Evolutionary conservation across 2,888 invertebrate genomes (phyloP).

Genomic region (Stenoptilia bipunctidactyla): DNA sequence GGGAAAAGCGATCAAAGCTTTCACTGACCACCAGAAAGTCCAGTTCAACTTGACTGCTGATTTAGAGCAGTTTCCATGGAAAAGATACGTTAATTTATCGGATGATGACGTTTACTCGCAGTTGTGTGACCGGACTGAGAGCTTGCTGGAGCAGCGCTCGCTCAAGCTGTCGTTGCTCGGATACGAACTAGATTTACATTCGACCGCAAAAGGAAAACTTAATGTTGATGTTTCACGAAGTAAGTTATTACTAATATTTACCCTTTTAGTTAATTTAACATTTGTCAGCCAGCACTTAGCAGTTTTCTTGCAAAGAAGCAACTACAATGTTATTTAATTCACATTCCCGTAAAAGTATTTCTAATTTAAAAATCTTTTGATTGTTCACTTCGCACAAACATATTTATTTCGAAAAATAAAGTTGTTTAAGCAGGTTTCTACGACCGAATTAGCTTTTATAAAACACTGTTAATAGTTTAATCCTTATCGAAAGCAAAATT

Average conservation of each 20-base stretch:
- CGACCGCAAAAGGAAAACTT: conserved; percentile 61
- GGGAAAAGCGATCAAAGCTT: conserved; percentile 29
- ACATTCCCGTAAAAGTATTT: no score
- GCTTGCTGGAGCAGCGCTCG: conserved; percentile 57
- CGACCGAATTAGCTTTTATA: no score
- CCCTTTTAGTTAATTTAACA: conserved; percentile 4
- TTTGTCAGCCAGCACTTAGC: not conserved
- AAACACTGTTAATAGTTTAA: no score
- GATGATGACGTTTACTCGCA: conserved; percentile 62
- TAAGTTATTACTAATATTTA: no score
- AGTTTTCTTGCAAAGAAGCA: no score
- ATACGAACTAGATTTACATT: conserved; percentile 57
- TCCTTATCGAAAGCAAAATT: no score
- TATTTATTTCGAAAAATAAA: no score
- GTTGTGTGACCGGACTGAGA: conserved; percentile 57
- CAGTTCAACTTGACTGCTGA: conserved; percentile 30
- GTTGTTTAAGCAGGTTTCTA: no score
- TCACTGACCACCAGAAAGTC: conserved; percentile 17
- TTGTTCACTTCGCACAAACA: no score
- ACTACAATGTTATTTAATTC: no score
- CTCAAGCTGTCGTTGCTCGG: conserved; percentile 63
- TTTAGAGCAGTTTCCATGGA: conserved; percentile 52
- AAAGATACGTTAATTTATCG: conserved; percentile 38
- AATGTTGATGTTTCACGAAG: conserved; percentile 60
- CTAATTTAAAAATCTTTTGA: no score